These are phyloP conservation scores for Drosophila paramelanica DNA, from an alignment of 2,888 invertebrate genomes.

Conservation along the genomic window DNA sequence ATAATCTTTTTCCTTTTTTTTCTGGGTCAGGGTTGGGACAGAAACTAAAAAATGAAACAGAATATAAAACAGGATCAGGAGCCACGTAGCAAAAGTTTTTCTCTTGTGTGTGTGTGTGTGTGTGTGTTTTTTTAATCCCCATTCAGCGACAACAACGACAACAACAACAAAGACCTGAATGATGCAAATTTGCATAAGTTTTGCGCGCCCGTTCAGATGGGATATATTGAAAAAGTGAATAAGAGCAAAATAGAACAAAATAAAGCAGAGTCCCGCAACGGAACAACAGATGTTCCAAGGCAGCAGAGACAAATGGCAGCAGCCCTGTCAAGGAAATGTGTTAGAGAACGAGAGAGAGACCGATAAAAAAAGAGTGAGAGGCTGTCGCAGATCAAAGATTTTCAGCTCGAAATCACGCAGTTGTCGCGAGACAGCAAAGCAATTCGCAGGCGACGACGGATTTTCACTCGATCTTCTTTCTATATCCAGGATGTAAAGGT, in stretches of 20 bases:
- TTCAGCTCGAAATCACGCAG: slow-evolving; percentile 14
- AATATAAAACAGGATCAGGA: slow-evolving; percentile 37
- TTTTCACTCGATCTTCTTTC: background rate
- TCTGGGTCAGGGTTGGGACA: slow-evolving; percentile 56
- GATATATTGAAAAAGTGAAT: slow-evolving; percentile 38
- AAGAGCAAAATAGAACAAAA: slow-evolving; percentile 1
- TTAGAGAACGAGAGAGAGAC: background rate
- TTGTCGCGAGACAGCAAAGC: slow-evolving; percentile 18
- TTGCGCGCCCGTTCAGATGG: slow-evolving; percentile 39
- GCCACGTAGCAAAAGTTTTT: slow-evolving; percentile 26
- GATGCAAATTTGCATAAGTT: slow-evolving; percentile 73
- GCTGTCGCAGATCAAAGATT: slow-evolving; percentile 19
- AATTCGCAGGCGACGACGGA: slow-evolving; percentile 14
- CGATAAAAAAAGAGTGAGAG: background rate
- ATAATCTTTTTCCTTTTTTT: slow-evolving; percentile 65
- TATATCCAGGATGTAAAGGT: slow-evolving; percentile 11
- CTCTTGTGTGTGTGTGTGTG: slow-evolving; percentile 1
- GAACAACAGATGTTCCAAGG: slow-evolving; percentile 47
- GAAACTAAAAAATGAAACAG: slow-evolving; percentile 29
- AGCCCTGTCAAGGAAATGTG: slow-evolving; percentile 6
- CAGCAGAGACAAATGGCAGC: slow-evolving; percentile 14
- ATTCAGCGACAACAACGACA: slow-evolving; percentile 47
- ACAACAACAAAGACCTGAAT: slow-evolving; percentile 50
- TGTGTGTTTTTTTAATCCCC: slow-evolving; percentile 53
- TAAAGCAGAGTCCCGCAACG: slow-evolving; percentile 13